These are phyloP conservation scores for cattle (Bos taurus) DNA, from an alignment of 2,113 vertebrate genomes.

Conservation along the genomic window ARS-UCD2.0 NC_037330.1:64931501-64932000, in stretches of 20 bases:
- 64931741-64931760: conserved; percentile 14
- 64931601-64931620: conserved; percentile 40
- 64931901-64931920: conserved; percentile 1
- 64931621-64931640: conserved; percentile 42
- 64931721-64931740: background rate
- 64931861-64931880: conserved; percentile 20
- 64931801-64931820: conserved; percentile 41
- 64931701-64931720: conserved; percentile 44
- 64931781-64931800: conserved; percentile 33
- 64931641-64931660: conserved; percentile 49
- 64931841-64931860: conserved; percentile 41
- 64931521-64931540: background rate
- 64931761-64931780: background rate
- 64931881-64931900: conserved; percentile 18
- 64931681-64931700: conserved; percentile 63
- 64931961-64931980: background rate
- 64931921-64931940: background rate
- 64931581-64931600: background rate
- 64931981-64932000: background rate
- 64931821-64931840: conserved; percentile 43
- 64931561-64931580: conserved; percentile 10
- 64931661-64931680: conserved; percentile 46
- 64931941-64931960: conserved; percentile 18
- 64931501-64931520: background rate
- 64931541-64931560: background rate